Evolutionary conservation across 1,140 invertebrate species (phyloP), one percentile per base, ranked within the genome.

Genomic region (Copidosoma floridanum): DNA sequence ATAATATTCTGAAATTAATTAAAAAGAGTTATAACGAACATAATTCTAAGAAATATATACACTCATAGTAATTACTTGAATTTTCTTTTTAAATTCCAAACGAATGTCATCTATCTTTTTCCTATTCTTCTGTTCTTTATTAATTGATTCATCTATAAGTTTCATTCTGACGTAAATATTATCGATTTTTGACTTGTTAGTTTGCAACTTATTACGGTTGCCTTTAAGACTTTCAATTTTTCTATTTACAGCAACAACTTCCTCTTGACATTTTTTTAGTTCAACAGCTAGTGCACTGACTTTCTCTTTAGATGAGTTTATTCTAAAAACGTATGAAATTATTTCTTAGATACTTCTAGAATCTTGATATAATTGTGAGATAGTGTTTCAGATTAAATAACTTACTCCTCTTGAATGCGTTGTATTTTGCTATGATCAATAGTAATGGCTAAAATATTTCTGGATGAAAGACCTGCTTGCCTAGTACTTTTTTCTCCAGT

Each of bases 401-500:
- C 62, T 43, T 72, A 74, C 78, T 68, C 66, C 50, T 73, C 23
- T 57, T 64, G 50, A 27, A 76, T 68, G n/a, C 46, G 47, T 11
- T 71, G 12, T 6, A 78, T n/a, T 60, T 65, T 74, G 0, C 55
- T 44, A 37, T 64, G 69, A 62, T 80, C 76, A 24, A 75, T 5
- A 18, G 71, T 69, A 41, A 77, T 68, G 8, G 71, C 76, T 12
- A 80, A 48, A 20, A 65, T 32, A 21, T 66, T 57, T 51, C 61
- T 68, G 27, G 68, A 59, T 12, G 14, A 41, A 27, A 79, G 44
- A 8, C 24, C 29, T 27, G 65, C 60, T 48, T 73, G 73, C 23
- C 60, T 68, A 5, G 76, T 81, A 12, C 78, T 82, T 64, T 80
- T 84, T 26, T 72, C 77, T 0, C 77, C 76, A 32, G 80, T 81